Evolutionary conservation across 2,888 invertebrate species (phyloP).

Genomic region (Platycheirus albimanus): DNA sequence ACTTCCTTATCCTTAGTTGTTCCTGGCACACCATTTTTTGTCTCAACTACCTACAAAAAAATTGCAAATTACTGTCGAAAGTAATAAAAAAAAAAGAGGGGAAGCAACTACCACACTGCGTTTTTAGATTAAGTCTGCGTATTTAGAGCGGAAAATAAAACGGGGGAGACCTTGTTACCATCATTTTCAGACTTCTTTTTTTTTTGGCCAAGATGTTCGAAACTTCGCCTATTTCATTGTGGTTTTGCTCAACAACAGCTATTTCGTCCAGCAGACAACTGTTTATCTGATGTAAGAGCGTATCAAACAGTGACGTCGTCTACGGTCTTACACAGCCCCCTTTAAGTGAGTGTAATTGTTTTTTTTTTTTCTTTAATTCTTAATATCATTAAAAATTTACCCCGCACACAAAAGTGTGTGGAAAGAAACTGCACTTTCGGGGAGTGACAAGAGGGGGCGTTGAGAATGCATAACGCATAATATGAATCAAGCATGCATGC

Average conservation of each 20-base stretch:
- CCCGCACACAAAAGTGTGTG: neutral
- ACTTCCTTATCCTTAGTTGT: slow-evolving; percentile 16
- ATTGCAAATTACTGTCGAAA: slow-evolving; percentile 10
- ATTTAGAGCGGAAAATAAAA: slow-evolving; percentile 63
- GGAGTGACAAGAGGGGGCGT: neutral
- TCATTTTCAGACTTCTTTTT: neutral
- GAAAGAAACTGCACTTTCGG: too few species aligned
- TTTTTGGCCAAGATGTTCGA: neutral
- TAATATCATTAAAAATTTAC: slow-evolving; percentile 17
- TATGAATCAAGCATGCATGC: slow-evolving; percentile 6
- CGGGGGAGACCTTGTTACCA: neutral
- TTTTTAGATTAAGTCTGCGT: slow-evolving; percentile 36
- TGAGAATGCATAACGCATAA: slow-evolving; percentile 30
- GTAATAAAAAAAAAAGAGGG: neutral
- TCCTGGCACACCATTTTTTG: slow-evolving; percentile 14
- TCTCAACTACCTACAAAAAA: neutral
- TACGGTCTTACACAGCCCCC: too few species aligned
- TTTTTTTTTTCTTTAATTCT: neutral
- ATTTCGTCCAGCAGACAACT: neutral
- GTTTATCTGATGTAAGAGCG: slow-evolving; percentile 2
- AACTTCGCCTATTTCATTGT: neutral
- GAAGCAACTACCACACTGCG: neutral
- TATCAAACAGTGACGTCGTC: neutral
- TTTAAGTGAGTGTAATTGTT: neutral
- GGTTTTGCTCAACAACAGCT: neutral